These are phyloP conservation scores for Drosophila vallismaia DNA, from an alignment of 2,888 invertebrate species.

Conservation along the genomic window DNA sequence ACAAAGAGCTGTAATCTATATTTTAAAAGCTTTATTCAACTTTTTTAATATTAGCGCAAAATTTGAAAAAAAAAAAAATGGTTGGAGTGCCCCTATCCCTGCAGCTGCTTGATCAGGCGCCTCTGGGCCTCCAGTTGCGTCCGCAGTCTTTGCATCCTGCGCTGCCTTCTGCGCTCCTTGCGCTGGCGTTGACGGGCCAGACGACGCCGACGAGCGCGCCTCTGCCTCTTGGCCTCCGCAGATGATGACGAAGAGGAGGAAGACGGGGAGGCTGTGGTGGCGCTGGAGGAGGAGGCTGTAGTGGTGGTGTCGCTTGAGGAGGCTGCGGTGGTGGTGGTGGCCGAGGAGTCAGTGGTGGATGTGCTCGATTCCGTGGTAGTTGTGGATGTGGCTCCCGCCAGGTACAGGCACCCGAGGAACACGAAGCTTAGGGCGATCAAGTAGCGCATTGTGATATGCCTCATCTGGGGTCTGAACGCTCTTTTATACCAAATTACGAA, in stretches of 20 bases:
- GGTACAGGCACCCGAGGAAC: constrained; percentile 16
- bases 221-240: constrained; percentile 23
- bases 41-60: no score
- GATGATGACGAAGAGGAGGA: constrained; percentile 9
- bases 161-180: constrained; percentile 25
- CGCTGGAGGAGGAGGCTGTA: neutral
- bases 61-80: no score
- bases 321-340: constrained; percentile 11
- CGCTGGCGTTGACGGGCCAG: constrained; percentile 34
- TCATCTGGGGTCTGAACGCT: neutral
- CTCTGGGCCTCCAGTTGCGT: constrained; percentile 11
- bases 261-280: constrained; percentile 12
- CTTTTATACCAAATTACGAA: constrained; percentile 17
- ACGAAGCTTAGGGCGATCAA: constrained; percentile 5
- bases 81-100: constrained; percentile 1
- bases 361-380: neutral
- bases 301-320: constrained; percentile 15
- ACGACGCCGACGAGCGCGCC: constrained; percentile 34
- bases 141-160: constrained; percentile 13
- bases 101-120: constrained; percentile 15
- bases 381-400: constrained; percentile 10
- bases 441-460: constrained; percentile 12
- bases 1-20: no score
- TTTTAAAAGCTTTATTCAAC: no score
- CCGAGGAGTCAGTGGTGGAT: neutral